Base-by-base conservation (phyloP, 1,140 invertebrate species). In the Galendromus occidentalis region DNA sequence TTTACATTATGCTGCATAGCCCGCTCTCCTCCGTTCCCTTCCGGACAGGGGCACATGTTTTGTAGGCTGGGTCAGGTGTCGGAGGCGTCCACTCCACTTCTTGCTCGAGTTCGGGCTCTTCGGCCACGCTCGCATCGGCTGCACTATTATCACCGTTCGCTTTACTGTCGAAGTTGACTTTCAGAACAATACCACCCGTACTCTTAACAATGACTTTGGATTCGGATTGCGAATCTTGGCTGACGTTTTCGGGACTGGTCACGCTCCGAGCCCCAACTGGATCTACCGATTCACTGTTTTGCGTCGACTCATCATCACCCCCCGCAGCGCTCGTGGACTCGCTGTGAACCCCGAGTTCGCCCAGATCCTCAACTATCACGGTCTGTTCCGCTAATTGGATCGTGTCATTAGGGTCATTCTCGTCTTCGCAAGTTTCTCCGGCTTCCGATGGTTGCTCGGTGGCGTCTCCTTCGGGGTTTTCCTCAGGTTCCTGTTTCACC, bases 1-100 rank as follows among this genome's bases (percentile, higher is more conserved):
- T 59, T 25, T 59, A 59, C 51, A 59, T 59, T 14, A 59, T 59
- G 22, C 51, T 59, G 33, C 51, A 59, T 22, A 59, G 9, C 25
- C 51, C 51, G 33, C 51, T 59, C 22, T 59, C 51, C 9, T 59
- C 51, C 14, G 51, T 14, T 14, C 51, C 51, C 14, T 33, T 25
- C 22, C 25, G n/a, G 2, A 59, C 51, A 14, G 25, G 17, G 14
- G 51, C n/a, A 14, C n/a, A 25, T 20, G 4, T 59, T 33, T 59
- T 59, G 51, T 29, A 59, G 2, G 51, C 51, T 2, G 51, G 51
- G 20, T 59, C 51, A 59, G 51, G 51, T 4, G 25, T 25, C 17
- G 51, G 51, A 17, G 51, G 51, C 12, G 33, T 33, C 51, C 51
- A 59, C 14, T 59, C 51, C 20, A 20, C 51, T 17, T 59, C 22